Percentiles rank a stretch among this genome's conserved stretches.
Conservation (phyloP, 64 coral and sea anemone genomes). For the Dendronephthya gigantea region DNA sequence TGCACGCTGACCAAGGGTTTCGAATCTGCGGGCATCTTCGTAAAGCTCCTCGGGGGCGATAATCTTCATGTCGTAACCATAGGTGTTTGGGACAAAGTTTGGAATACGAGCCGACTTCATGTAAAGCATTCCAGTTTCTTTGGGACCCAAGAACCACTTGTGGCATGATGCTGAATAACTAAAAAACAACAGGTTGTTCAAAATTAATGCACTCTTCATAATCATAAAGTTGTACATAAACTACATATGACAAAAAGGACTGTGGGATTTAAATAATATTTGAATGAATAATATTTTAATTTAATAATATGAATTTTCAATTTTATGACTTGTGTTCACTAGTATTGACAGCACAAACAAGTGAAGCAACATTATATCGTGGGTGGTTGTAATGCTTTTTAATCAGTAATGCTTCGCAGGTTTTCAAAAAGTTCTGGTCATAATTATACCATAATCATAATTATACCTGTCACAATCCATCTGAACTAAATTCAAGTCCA, state of each 20-base stretch:
- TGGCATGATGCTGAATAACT: neutral
- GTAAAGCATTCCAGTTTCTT: conserved; percentile 25
- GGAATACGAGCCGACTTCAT: conserved; percentile 4
- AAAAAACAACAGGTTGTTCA: neutral
- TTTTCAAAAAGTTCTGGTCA: neutral
- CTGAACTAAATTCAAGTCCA: neutral
- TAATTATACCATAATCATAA: too few species aligned
- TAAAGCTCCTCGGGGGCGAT: neutral
- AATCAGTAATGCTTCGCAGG: neutral
- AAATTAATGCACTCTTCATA: too few species aligned
- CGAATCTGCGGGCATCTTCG: conserved; percentile 11
- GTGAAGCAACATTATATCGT: too few species aligned
- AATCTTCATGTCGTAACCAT: conserved; percentile 18
- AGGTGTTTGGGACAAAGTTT: conserved; percentile 20
- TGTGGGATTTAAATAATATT: too few species aligned
- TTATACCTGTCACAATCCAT: neutral
- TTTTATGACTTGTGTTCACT: too few species aligned
- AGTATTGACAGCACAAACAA: too few species aligned
- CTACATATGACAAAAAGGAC: too few species aligned
- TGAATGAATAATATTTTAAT: too few species aligned
- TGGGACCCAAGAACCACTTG: conserved; percentile 29
- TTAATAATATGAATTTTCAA: too few species aligned
- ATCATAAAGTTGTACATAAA: too few species aligned
- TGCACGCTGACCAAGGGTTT: conserved; percentile 21
- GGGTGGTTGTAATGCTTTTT: too few species aligned